A percentile compares a stretch with the other conserved stretches of the same genome.
Conservation (phyloP, 2,888 invertebrate species). For the Autographa pulchrina region DNA sequence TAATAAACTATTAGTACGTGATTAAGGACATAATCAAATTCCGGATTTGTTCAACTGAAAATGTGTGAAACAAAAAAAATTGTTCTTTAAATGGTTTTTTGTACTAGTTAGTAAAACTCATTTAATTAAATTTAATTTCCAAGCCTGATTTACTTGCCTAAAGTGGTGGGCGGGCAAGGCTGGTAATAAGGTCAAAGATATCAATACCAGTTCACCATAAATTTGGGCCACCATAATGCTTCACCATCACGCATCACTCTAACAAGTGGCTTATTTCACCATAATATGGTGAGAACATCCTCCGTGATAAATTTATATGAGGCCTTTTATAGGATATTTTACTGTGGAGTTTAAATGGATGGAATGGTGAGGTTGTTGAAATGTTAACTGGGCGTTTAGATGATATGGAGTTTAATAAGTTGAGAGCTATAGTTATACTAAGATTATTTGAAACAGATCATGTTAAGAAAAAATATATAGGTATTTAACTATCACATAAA, state of each 20-base stretch:
- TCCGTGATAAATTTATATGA: conserved; percentile 55
- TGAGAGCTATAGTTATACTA: too few species aligned
- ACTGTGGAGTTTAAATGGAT: conserved; percentile 26
- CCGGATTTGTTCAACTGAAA: too few species aligned
- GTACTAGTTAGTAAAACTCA: background rate
- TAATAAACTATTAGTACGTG: too few species aligned
- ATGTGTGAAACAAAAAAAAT: too few species aligned
- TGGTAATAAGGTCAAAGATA: conserved; percentile 60
- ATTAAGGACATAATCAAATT: too few species aligned
- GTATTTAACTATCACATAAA: too few species aligned
- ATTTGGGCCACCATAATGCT: conserved; percentile 51
- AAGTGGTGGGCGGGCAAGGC: conserved; percentile 31
- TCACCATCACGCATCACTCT: conserved; percentile 59
- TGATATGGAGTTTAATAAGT: too few species aligned
- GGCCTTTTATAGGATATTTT: conserved; percentile 33
- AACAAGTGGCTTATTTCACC: conserved; percentile 75
- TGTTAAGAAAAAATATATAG: too few species aligned
- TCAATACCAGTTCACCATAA: conserved; percentile 54
- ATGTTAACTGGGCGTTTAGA: too few species aligned
- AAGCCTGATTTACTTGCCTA: conserved; percentile 9
- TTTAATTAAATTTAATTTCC: conserved; percentile 12
- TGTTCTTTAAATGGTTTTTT: too few species aligned
- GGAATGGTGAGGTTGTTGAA: background rate
- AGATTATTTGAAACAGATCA: too few species aligned
- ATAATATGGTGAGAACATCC: conserved; percentile 61